phyloP scores from a whole-genome alignment of 2,797 vertebrate species.

The Toxotes lorentzi region DNA sequence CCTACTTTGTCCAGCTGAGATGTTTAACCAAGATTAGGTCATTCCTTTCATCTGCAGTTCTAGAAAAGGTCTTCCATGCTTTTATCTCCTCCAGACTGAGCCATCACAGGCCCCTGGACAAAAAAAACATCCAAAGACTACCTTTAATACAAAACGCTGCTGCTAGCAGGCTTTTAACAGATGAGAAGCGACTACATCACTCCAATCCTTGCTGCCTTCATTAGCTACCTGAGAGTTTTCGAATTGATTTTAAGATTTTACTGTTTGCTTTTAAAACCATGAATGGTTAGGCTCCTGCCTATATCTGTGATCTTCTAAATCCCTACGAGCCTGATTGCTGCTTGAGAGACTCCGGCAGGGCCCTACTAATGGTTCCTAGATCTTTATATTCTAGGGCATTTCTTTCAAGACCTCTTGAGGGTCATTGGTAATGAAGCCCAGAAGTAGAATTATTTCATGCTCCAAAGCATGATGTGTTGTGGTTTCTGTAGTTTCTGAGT shows the following conservation, averaged over 20 bases:
- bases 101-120: neutral
- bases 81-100: neutral
- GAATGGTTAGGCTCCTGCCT: neutral
- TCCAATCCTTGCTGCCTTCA: too few relatives aligned
- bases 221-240: neutral
- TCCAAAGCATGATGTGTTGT: slow-evolving; percentile 14
- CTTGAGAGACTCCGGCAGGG: neutral
- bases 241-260: neutral
- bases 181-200: neutral
- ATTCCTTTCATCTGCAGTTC: neutral
- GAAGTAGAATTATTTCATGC: neutral
- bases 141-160: neutral
- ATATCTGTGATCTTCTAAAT: neutral
- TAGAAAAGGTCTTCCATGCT: neutral
- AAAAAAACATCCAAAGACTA: neutral
- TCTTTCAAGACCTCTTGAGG: slow-evolving; percentile 13
- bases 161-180: neutral
- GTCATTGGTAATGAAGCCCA: slow-evolving; percentile 23
- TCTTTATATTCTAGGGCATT: neutral
- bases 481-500: slow-evolving; percentile 8
- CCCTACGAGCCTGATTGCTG: neutral
- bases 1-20: neutral
- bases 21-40: neutral
- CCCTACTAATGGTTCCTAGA: neutral
- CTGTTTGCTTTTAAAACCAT: neutral